Percentiles rank a stretch among this genome's conserved stretches.
These are phyloP conservation scores for Dasyurus viverrinus DNA, from an alignment of 2,113 vertebrate species.

Conservation along the genomic window DNA sequence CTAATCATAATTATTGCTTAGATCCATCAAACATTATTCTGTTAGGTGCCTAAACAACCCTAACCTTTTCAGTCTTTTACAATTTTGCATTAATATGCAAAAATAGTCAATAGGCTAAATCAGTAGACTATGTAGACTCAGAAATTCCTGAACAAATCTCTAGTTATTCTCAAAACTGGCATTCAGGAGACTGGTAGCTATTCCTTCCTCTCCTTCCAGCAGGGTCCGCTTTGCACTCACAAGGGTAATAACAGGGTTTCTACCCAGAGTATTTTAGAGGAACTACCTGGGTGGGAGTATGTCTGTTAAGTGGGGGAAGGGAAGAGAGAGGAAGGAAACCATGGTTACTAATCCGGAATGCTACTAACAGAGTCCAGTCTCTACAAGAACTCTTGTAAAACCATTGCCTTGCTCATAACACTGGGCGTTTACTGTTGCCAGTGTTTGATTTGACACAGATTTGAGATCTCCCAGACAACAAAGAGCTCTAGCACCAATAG, in stretches of 20 bases:
- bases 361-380: not conserved
- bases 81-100: not conserved
- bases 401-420: not conserved
- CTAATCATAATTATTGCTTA: not conserved
- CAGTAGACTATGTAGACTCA: not conserved
- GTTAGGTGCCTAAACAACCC: not conserved
- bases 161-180: not conserved
- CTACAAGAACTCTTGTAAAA: constrained; percentile 13
- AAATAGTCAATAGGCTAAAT: not conserved
- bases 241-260: not conserved
- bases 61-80: not conserved
- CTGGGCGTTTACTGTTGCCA: not conserved
- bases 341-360: constrained; percentile 2
- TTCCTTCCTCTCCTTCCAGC: not conserved
- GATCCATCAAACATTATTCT: not conserved
- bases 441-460: constrained; percentile 1
- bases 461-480: constrained; percentile 9
- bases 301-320: not conserved
- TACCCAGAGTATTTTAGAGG: not conserved
- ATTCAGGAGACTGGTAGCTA: not conserved
- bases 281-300: not conserved
- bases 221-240: not conserved
- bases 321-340: not conserved
- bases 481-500: not conserved
- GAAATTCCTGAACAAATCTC: not conserved